A percentile compares a stretch with the other conserved stretches of the same genome.
Conservation (phyloP, 1,140 invertebrate species). For the Brachionus manjavacas region DNA sequence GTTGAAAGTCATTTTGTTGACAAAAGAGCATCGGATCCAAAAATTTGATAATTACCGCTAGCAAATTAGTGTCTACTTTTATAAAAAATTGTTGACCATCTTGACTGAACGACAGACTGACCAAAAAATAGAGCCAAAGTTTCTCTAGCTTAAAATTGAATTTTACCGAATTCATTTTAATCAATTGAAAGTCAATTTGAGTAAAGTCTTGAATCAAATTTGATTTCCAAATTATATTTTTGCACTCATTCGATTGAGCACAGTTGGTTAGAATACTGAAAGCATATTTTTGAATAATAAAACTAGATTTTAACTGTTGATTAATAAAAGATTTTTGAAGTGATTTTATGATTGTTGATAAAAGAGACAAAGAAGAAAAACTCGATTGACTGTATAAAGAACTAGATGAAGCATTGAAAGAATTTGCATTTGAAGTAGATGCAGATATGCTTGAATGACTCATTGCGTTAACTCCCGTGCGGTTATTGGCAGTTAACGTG, state of each 20-base stretch:
- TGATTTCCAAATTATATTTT: constrained; percentile 23
- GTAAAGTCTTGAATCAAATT: constrained; percentile 34
- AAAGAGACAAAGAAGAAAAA: background rate
- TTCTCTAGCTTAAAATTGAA: constrained; percentile 46
- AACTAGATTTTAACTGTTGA: constrained; percentile 14
- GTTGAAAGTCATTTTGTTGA: constrained; percentile 21
- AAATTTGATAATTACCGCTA: constrained; percentile 2
- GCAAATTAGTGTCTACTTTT: constrained; percentile 49
- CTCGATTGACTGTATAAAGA: background rate
- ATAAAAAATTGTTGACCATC: constrained; percentile 56
- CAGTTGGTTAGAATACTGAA: constrained; percentile 13
- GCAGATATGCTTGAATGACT: background rate
- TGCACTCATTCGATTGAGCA: constrained; percentile 28
- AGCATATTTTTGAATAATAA: constrained; percentile 19
- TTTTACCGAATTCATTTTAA: constrained; percentile 8
- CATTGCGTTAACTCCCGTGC: background rate
- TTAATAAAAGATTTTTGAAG: constrained; percentile 18
- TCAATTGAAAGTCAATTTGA: constrained; percentile 10
- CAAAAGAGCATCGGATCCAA: background rate
- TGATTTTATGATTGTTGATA: constrained; percentile 7
- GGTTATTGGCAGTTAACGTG: constrained; percentile 9
- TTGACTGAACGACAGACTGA: constrained; percentile 52
- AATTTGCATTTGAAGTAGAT: background rate
- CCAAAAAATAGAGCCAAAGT: constrained; percentile 51
- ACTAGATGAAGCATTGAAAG: background rate